Percentiles rank a stretch among this genome's conserved stretches.
These are phyloP conservation scores for Epirrita christyi DNA, from an alignment of 2,888 invertebrate genomes.

Conservation along the genomic window DNA sequence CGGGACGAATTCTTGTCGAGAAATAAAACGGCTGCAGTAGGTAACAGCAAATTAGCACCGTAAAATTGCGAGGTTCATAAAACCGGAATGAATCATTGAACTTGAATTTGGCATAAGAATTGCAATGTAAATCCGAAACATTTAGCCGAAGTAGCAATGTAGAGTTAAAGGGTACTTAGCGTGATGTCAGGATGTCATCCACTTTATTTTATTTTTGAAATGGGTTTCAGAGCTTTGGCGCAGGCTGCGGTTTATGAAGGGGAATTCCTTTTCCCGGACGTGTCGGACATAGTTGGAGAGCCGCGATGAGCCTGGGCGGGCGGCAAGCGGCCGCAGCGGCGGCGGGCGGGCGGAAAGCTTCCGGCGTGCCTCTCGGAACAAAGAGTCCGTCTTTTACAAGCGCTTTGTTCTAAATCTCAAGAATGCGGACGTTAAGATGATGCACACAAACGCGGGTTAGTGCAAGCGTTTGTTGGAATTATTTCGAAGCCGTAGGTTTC, in stretches of 20 bases:
- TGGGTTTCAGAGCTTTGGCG: slow-evolving; percentile 41
- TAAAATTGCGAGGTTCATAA: slow-evolving; percentile 36
- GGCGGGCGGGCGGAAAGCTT: slow-evolving; percentile 34
- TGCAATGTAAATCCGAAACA: slow-evolving; percentile 7
- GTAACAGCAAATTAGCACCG: slow-evolving; percentile 35
- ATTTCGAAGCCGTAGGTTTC: slow-evolving; percentile 11
- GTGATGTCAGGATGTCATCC: slow-evolving; percentile 25
- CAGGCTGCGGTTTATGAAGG: slow-evolving; percentile 37
- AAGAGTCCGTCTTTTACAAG: slow-evolving; percentile 38
- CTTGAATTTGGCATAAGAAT: slow-evolving; percentile 31
- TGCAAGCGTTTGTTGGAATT: slow-evolving; percentile 17
- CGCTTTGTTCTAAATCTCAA: slow-evolving; percentile 33
- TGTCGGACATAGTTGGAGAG: slow-evolving; percentile 41
- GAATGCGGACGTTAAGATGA: slow-evolving; percentile 23
- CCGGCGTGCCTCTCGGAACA: slow-evolving; percentile 30
- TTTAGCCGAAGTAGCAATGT: slow-evolving; percentile 11
- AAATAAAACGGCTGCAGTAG: slow-evolving; percentile 22
- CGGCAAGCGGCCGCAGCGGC: slow-evolving; percentile 18
- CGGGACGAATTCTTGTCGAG: slow-evolving; percentile 27
- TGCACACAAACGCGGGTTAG: slow-evolving; percentile 29
- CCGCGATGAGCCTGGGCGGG: slow-evolving; percentile 33
- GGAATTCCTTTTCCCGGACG: slow-evolving; percentile 41
- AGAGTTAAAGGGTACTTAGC: slow-evolving; percentile 9
- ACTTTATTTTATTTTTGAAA: slow-evolving; percentile 47
- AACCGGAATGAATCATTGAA: slow-evolving; percentile 33